Percentiles rank a stretch among this genome's conserved stretches.
Conservation (phyloP, 2,797 vertebrate species). For the Anisognathus igniventris region DNA sequence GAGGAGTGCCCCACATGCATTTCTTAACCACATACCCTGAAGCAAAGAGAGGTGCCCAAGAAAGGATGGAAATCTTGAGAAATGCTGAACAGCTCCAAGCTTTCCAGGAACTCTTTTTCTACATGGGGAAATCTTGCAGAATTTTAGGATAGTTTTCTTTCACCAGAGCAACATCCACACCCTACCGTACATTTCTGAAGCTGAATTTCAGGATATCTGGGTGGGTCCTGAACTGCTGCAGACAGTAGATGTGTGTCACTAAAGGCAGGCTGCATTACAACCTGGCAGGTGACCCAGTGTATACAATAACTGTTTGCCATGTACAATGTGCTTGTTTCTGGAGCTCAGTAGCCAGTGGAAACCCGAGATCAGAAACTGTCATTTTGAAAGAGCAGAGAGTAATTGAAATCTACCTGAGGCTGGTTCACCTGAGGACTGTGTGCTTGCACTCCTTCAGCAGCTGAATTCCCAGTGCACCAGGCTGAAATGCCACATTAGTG, state of each 20-base stretch:
- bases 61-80: background rate
- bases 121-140: background rate
- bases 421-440: background rate
- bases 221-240: background rate
- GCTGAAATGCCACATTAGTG: background rate
- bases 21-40: background rate
- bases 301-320: background rate
- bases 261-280: background rate
- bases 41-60: background rate
- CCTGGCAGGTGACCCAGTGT: slow-evolving; percentile 1
- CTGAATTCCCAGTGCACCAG: background rate
- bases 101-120: background rate
- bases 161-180: background rate
- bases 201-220: background rate
- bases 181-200: background rate
- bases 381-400: slow-evolving; percentile 9
- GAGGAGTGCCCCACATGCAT: background rate
- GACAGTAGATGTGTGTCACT: background rate
- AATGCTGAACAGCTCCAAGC: background rate
- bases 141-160: background rate
- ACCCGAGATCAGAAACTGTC: slow-evolving; percentile 10
- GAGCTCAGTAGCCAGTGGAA: background rate
- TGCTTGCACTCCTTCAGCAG: background rate
- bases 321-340: background rate
- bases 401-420: slow-evolving; percentile 16